Evolutionary conservation across 2,888 invertebrate species (phyloP).

Genomic region (Toxonevra muliebris): DNA sequence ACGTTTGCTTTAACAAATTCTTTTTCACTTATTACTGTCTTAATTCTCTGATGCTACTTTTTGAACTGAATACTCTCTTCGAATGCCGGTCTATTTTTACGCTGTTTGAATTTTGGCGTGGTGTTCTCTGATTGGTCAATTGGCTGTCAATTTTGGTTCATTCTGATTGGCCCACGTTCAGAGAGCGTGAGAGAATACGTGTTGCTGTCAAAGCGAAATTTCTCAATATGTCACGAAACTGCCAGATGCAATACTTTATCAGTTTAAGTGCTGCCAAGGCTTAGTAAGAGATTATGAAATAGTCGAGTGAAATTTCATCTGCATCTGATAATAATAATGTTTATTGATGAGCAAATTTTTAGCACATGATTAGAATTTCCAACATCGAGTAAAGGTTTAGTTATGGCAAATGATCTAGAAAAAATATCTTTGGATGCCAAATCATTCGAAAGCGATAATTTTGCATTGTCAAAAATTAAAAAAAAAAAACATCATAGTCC

Average conservation of each 20-base stretch:
- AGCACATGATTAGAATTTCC: too few relatives aligned
- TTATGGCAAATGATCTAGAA: too few relatives aligned
- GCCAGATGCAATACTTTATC: slow-evolving; percentile 1
- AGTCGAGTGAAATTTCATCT: too few relatives aligned
- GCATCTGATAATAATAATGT: too few relatives aligned
- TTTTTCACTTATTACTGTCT: slow-evolving; percentile 30
- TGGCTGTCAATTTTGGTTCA: slow-evolving; percentile 45
- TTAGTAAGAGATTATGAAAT: too few relatives aligned
- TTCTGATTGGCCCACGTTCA: slow-evolving; percentile 57
- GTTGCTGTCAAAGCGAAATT: slow-evolving; percentile 6
- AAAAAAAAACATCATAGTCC: too few relatives aligned
- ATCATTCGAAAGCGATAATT: too few relatives aligned
- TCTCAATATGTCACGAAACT: slow-evolving; percentile 15
- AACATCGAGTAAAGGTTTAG: too few relatives aligned
- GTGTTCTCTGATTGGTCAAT: slow-evolving; percentile 49
- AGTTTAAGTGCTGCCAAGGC: slow-evolving; percentile 17
- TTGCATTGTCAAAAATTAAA: too few relatives aligned
- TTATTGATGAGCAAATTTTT: too few relatives aligned
- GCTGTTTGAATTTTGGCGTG: slow-evolving; percentile 49
- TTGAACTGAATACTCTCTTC: slow-evolving; percentile 58
- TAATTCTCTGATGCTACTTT: slow-evolving; percentile 54
- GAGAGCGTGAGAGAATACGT: slow-evolving; percentile 21
- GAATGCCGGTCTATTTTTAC: slow-evolving; percentile 57
- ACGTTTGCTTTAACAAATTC: slow-evolving; percentile 1
- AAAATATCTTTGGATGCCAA: too few relatives aligned